These are phyloP conservation scores for Caenorhabditis brenneri DNA, from an alignment of 1,140 invertebrate genomes.

Conservation along the genomic window DNA sequence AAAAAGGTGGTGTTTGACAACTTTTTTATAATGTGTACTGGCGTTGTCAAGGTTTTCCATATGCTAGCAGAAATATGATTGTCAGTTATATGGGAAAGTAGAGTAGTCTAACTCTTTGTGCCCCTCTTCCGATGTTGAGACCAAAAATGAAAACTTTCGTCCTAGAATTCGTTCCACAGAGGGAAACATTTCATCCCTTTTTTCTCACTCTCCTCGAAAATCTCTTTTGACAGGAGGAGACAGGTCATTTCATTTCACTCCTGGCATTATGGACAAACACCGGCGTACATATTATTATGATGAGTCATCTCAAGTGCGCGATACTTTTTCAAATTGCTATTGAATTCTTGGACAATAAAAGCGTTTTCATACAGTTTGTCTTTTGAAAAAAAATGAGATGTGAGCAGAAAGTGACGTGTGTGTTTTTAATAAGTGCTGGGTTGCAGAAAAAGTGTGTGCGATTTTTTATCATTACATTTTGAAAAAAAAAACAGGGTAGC, in stretches of 20 bases:
- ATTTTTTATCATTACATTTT: no score
- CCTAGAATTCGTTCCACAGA: no score
- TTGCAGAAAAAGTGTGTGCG: no score
- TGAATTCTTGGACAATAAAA: neutral
- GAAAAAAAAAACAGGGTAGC: no score
- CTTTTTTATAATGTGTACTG: conserved; percentile 9
- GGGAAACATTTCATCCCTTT: no score
- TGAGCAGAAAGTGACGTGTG: neutral
- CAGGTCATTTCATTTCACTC: neutral
- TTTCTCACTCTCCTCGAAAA: neutral
- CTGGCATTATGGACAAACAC: conserved; percentile 7
- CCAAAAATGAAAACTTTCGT: no score
- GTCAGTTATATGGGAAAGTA: neutral
- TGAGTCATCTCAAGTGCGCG: conserved; percentile 3
- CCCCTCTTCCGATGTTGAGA: no score
- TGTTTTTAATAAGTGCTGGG: no score
- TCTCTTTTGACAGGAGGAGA: conserved; percentile 12
- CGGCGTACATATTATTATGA: neutral
- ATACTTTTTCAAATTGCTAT: neutral
- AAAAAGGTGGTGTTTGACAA: conserved; percentile 6
- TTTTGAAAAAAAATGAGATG: no score
- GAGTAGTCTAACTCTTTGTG: neutral
- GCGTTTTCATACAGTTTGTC: neutral
- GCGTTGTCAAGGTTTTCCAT: conserved; percentile 6
- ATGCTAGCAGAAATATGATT: neutral